Evolutionary conservation across 2,113 vertebrate species (phyloP).

Genomic region (Etheostoma spectabile): DNA sequence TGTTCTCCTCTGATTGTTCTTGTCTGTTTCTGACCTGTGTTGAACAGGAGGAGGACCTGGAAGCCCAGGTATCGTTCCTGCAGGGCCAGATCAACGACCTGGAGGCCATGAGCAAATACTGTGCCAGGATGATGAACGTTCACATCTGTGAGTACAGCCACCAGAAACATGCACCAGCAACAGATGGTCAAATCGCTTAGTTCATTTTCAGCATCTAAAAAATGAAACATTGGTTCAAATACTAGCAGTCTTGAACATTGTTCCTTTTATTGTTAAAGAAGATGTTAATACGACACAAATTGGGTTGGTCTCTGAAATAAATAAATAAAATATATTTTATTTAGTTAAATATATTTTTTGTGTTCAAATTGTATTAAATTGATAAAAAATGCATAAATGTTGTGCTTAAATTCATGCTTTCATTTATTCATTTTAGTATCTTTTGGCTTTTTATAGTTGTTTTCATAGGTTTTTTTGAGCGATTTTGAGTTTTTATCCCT

Average conservation of each 20-base stretch:
- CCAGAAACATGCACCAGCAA: background rate
- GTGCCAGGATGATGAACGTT: constrained; percentile 96
- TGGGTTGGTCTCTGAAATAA: background rate
- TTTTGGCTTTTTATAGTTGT: background rate
- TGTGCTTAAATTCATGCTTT: background rate
- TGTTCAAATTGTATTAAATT: background rate
- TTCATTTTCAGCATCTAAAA: background rate
- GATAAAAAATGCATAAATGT: background rate
- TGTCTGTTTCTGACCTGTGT: background rate
- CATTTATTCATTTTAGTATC: background rate
- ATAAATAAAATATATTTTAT: background rate
- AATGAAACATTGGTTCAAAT: background rate
- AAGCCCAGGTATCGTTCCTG: constrained; percentile 97
- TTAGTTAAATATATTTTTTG: background rate
- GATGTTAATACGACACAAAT: too few relatives aligned
- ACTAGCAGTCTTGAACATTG: too few relatives aligned
- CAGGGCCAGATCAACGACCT: constrained; percentile 98
- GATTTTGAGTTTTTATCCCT: background rate
- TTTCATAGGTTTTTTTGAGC: background rate
- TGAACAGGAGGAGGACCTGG: constrained; percentile 93
- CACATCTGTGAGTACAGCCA: constrained; percentile 91
- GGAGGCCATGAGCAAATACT: constrained; percentile 99
- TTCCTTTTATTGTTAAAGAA: too few relatives aligned
- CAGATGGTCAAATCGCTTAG: too few relatives aligned
- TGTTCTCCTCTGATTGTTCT: background rate